A percentile compares a stretch with the other conserved stretches of the same genome.
phyloP scores from a whole-genome alignment of 30 jellyfish, hydroid and myxozoan species.

The Aurelia aurita region DNA sequence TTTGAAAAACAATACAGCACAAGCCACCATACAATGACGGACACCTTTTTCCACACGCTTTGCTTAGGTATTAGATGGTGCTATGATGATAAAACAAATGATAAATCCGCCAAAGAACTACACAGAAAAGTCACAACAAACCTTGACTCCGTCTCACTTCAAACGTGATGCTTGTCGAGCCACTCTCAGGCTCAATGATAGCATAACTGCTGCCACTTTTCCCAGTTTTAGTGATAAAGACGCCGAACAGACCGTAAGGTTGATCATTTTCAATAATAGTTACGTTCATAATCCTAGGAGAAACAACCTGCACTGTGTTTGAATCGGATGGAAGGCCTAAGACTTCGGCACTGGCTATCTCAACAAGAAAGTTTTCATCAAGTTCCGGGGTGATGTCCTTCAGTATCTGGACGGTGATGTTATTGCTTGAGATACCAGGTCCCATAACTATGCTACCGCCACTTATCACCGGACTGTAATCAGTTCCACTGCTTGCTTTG shows the following conservation, averaged over 20 bases:
- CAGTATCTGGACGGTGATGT: slow-evolving; percentile 48
- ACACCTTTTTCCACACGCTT: not conserved
- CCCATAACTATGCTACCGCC: slow-evolving; percentile 17
- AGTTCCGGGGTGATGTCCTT: slow-evolving; percentile 85
- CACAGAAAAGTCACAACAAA: not conserved
- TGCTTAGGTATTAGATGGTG: too few species aligned
- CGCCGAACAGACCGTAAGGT: slow-evolving; percentile 86
- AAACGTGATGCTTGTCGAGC: slow-evolving; percentile 51
- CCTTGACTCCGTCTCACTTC: slow-evolving; percentile 75
- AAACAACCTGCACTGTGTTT: slow-evolving; percentile 41
- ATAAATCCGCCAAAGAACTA: too few species aligned
- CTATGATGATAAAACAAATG: too few species aligned
- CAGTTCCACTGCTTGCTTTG: slow-evolving; percentile 79
- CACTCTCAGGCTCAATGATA: slow-evolving; percentile 81
- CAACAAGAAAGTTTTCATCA: slow-evolving; percentile 75
- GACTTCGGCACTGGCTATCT: slow-evolving; percentile 61
- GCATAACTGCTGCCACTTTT: slow-evolving; percentile 46
- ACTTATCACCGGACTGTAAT: slow-evolving; percentile 43
- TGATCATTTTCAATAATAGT: slow-evolving; percentile 85
- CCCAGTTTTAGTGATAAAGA: slow-evolving; percentile 57
- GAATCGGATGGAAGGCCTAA: slow-evolving; percentile 45
- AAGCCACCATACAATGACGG: not conserved
- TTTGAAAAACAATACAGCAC: not conserved
- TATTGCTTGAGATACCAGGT: slow-evolving; percentile 57
- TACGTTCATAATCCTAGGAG: slow-evolving; percentile 57